Conservation (phyloP, 2,113 vertebrate species). For the Spheniscus mendiculus region DNA sequence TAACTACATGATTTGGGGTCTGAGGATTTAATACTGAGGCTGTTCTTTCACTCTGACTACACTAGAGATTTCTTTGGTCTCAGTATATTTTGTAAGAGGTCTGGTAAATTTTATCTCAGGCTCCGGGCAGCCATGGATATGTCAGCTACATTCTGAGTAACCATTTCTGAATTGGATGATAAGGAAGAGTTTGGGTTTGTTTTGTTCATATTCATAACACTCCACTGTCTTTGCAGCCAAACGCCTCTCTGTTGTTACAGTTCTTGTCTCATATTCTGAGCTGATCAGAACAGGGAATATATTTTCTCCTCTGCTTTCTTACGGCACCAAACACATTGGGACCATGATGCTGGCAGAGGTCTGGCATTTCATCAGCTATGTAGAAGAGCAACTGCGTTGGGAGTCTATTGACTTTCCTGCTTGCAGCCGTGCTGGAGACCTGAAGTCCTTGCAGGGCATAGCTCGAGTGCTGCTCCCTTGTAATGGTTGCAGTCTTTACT, state of each 20-base stretch:
- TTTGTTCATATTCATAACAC: background rate
- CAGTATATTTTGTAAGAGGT: background rate
- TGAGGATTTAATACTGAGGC: background rate
- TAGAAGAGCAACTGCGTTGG: background rate
- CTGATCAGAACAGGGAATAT: background rate
- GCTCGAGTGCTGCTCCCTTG: background rate
- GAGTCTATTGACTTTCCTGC: background rate
- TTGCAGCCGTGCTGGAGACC: background rate
- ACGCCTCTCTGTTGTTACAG: background rate
- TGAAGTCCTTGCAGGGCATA: background rate
- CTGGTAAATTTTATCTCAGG: background rate
- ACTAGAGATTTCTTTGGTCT: background rate
- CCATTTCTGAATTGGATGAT: background rate
- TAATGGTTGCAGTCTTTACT: background rate
- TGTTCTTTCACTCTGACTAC: background rate
- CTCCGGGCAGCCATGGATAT: background rate
- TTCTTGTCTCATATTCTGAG: background rate
- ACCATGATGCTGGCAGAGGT: background rate
- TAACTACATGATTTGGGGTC: background rate
- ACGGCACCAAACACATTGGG: fast-evolving
- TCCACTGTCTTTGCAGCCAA: background rate
- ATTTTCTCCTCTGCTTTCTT: background rate
- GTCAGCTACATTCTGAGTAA: background rate
- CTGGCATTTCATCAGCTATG: background rate
- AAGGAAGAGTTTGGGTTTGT: background rate